Conservation (phyloP, 2,888 invertebrate genomes). For the Theretra japonica region DNA sequence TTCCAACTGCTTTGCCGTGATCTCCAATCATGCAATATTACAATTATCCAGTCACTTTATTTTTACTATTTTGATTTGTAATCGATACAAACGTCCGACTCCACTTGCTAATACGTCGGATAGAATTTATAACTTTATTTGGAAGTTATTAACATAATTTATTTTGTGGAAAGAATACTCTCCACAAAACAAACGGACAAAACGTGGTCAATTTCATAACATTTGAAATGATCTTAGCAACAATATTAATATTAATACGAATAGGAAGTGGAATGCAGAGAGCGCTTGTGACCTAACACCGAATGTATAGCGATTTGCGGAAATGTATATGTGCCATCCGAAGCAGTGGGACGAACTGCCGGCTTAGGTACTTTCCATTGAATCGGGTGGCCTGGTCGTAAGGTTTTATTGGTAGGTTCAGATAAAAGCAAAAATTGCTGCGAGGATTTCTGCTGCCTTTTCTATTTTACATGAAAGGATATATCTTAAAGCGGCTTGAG, state of each 20-base stretch:
- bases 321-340: constrained; percentile 33
- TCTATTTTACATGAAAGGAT: too few relatives aligned
- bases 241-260: constrained; percentile 36
- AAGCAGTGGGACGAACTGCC: constrained; percentile 26
- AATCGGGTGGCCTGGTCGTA: not conserved
- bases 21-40: too few relatives aligned
- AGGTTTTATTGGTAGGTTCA: not conserved
- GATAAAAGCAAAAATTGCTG: not conserved
- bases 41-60: too few relatives aligned
- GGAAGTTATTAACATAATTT: too few relatives aligned
- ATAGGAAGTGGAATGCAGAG: constrained; percentile 41
- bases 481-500: too few relatives aligned
- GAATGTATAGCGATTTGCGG: constrained; percentile 44
- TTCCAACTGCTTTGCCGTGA: too few relatives aligned
- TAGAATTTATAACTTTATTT: too few relatives aligned
- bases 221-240: constrained; percentile 32
- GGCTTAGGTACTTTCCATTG: constrained; percentile 19
- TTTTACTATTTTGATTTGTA: too few relatives aligned
- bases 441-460: not conserved
- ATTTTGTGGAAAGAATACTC: too few relatives aligned
- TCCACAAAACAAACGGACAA: not conserved
- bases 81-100: too few relatives aligned
- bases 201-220: constrained; percentile 28
- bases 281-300: constrained; percentile 41
- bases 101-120: too few relatives aligned